Percentiles rank a stretch among this genome's conserved stretches.
Evolutionary conservation across 2,797 vertebrate genomes (phyloP).

Genomic region (Craterocephalus amniculus): DNA sequence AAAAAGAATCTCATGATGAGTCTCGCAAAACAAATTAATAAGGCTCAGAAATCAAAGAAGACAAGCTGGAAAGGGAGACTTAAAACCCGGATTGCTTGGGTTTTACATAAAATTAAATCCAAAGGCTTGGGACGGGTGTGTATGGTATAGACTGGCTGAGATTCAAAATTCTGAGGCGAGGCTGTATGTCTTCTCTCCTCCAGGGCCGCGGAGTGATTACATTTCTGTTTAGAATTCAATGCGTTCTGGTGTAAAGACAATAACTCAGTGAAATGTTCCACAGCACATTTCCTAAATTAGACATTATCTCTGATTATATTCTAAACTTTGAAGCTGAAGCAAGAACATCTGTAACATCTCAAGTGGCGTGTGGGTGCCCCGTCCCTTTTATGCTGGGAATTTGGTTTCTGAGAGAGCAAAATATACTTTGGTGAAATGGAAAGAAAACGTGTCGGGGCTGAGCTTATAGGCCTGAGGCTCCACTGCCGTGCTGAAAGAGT

Average conservation of each 20-base stretch:
- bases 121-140: conserved; percentile 33
- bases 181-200: conserved; percentile 27
- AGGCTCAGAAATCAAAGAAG: conserved; percentile 29
- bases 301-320: conserved; percentile 80
- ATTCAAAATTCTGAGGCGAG: conserved; percentile 39
- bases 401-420: conserved; percentile 33
- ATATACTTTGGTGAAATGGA: conserved; percentile 30
- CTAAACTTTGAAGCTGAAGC: conserved; percentile 68
- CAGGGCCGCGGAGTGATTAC: conserved; percentile 51
- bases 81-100: conserved; percentile 10
- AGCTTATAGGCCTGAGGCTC: conserved; percentile 19
- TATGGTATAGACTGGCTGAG: conserved; percentile 49
- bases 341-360: conserved; percentile 78
- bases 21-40: conserved; percentile 21
- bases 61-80: background rate
- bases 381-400: conserved; percentile 23
- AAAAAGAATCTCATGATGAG: conserved; percentile 20
- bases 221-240: conserved; percentile 68
- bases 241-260: conserved; percentile 65
- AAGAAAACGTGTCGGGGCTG: conserved; percentile 25
- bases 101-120: conserved; percentile 22
- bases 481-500: conserved; percentile 28
- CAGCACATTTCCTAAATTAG: conserved; percentile 76
- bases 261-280: conserved; percentile 76
- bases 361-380: conserved; percentile 56